phyloP scores from a whole-genome alignment of 2,113 vertebrate species.

The Tretioscincus oriximinensis region DNA sequence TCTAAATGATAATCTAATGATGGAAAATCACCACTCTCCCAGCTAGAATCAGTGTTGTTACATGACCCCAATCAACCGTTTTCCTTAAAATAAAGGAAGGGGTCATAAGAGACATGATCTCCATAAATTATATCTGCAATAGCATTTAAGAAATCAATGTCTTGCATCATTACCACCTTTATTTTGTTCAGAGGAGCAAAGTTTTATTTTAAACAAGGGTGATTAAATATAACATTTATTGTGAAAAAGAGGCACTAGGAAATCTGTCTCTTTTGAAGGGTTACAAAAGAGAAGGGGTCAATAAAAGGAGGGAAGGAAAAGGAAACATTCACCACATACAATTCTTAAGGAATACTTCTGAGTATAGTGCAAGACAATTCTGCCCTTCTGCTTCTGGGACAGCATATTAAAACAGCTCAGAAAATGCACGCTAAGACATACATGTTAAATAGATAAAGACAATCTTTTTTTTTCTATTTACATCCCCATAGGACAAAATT shows the following conservation, averaged over 20 bases:
- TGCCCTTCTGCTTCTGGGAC: neutral
- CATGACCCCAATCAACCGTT: neutral
- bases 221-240: constrained; percentile 47
- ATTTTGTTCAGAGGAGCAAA: neutral
- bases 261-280: constrained; percentile 22
- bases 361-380: constrained; percentile 13
- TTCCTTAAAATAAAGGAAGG: neutral
- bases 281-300: neutral
- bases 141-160: neutral
- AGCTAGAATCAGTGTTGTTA: neutral
- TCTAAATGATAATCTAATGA: neutral
- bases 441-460: neutral
- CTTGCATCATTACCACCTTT: neutral
- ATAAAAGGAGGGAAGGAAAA: neutral
- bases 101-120: neutral
- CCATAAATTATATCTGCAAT: neutral
- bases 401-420: neutral
- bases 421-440: constrained; percentile 18
- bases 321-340: neutral
- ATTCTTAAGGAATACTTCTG: neutral
- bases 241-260: constrained; percentile 47
- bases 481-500: neutral
- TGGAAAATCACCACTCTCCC: neutral
- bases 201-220: constrained; percentile 33
- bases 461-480: neutral